A percentile compares a stretch with the other conserved stretches of the same genome.
These are phyloP conservation scores for Rhabdomys dilectus DNA, from an alignment of 2,113 vertebrate genomes.

Conservation along the genomic window DNA sequence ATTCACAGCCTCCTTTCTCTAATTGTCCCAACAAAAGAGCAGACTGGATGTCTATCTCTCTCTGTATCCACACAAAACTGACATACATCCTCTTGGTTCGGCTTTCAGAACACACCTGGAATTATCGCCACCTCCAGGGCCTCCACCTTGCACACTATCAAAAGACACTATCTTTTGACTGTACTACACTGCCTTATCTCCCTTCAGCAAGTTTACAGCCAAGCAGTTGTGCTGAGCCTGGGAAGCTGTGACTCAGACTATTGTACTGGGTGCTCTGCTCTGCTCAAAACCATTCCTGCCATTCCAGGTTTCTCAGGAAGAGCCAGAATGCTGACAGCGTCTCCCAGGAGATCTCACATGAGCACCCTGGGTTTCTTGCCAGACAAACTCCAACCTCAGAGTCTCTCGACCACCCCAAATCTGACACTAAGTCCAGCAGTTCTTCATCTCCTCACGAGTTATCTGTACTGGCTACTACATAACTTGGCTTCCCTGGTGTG, in stretches of 20 bases:
- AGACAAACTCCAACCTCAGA: neutral
- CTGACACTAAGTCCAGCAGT: neutral
- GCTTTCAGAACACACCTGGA: neutral
- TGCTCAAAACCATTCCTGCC: neutral
- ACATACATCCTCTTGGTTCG: neutral
- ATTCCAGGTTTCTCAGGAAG: neutral
- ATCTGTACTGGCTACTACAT: no score
- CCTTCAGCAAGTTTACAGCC: neutral
- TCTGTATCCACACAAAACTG: neutral
- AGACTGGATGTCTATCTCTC: no score
- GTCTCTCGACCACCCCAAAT: neutral
- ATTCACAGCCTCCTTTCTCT: neutral
- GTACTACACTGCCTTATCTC: neutral
- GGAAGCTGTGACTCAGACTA: neutral
- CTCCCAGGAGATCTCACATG: no score
- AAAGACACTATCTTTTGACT: neutral
- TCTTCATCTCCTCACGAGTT: neutral
- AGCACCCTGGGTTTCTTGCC: neutral
- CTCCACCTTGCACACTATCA: neutral
- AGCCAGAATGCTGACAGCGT: neutral
- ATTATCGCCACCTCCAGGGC: neutral
- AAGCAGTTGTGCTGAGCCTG: neutral
- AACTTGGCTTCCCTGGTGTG: no score
- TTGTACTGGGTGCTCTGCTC: neutral
- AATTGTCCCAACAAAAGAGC: neutral